A percentile compares a stretch with the other conserved stretches of the same genome.
Conservation (phyloP, 1,140 invertebrate genomes). For the Drosophila nigrodunni region DNA sequence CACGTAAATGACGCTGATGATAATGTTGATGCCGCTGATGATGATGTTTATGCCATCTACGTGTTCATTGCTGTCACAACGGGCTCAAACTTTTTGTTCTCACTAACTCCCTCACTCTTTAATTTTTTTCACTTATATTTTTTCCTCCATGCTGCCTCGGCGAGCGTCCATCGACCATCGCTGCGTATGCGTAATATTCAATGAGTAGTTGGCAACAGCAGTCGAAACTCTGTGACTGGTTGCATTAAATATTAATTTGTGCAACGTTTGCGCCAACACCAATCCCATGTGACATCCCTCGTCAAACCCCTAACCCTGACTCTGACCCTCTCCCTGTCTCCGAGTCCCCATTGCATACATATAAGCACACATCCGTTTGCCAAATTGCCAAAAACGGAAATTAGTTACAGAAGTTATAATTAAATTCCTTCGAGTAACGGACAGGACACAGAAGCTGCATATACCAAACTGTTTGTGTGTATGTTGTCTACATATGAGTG, state of each 20-base stretch:
- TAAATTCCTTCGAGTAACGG: conserved; percentile 69
- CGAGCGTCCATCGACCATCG: conserved; percentile 18
- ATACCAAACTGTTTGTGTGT: conserved; percentile 59
- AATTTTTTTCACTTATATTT: not conserved
- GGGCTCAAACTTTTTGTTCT: conserved; percentile 31
- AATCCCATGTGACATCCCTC: conserved; percentile 25
- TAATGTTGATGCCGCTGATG: conserved; percentile 61
- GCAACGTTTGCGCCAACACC: conserved; percentile 53
- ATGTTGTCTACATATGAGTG: not conserved
- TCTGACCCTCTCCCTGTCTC: not conserved
- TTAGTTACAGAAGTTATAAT: conserved; percentile 82
- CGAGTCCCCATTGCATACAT: conserved; percentile 52
- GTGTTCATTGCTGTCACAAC: conserved; percentile 77
- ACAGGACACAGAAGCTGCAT: conserved; percentile 45
- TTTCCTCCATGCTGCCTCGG: not conserved
- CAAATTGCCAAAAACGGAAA: conserved; percentile 72
- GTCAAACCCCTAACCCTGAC: not conserved
- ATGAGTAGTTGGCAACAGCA: conserved; percentile 57
- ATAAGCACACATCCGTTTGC: conserved; percentile 54
- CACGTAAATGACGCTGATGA: conserved; percentile 73
- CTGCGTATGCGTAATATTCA: conserved; percentile 76
- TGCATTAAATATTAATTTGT: conserved; percentile 79
- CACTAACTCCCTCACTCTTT: not conserved
- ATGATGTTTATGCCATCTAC: conserved; percentile 59
- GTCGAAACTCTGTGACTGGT: conserved; percentile 40